A percentile compares a stretch with the other conserved stretches of the same genome.
Evolutionary conservation across 1,140 invertebrate genomes (phyloP).

Genomic region (Atopsyche davidsoni): DNA sequence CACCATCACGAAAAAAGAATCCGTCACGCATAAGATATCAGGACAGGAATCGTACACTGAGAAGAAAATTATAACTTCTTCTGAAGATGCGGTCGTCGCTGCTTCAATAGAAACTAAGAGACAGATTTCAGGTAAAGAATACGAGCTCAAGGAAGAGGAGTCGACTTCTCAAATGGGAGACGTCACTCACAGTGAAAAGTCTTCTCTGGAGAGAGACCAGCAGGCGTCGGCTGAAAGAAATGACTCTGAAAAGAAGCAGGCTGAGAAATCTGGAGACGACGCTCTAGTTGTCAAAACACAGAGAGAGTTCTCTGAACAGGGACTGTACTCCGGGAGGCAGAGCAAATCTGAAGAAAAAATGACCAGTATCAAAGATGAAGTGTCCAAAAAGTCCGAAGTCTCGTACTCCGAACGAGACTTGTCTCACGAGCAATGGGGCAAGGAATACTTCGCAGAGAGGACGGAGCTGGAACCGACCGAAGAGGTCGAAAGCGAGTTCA

Average conservation of each 20-base stretch:
- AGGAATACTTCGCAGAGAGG: conserved; percentile 47
- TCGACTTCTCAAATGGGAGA: conserved; percentile 41
- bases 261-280: conserved; percentile 44
- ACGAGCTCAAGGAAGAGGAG: conserved; percentile 45
- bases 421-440: conserved; percentile 49
- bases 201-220: conserved; percentile 45
- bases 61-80: conserved; percentile 45
- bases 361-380: conserved; percentile 46
- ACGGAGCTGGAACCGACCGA: conserved; percentile 36
- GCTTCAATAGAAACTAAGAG: conserved; percentile 44
- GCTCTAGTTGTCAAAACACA: conserved; percentile 40
- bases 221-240: conserved; percentile 43
- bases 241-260: conserved; percentile 44
- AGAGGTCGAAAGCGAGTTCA: conserved; percentile 38
- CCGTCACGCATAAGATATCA: conserved; percentile 44
- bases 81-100: conserved; percentile 45
- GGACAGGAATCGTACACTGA: conserved; percentile 46
- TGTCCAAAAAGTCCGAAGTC: conserved; percentile 45
- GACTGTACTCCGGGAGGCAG: conserved; percentile 44
- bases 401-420: conserved; percentile 48
- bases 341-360: conserved; percentile 49
- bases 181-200: conserved; percentile 44
- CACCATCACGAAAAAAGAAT: conserved; percentile 45
- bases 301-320: conserved; percentile 44
- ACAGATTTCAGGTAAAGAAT: conserved; percentile 44